Evolutionary conservation across 1,140 invertebrate genomes (phyloP), one percentile per base, ranked within the genome.

Genomic region (Nixonia krombeini): DNA sequence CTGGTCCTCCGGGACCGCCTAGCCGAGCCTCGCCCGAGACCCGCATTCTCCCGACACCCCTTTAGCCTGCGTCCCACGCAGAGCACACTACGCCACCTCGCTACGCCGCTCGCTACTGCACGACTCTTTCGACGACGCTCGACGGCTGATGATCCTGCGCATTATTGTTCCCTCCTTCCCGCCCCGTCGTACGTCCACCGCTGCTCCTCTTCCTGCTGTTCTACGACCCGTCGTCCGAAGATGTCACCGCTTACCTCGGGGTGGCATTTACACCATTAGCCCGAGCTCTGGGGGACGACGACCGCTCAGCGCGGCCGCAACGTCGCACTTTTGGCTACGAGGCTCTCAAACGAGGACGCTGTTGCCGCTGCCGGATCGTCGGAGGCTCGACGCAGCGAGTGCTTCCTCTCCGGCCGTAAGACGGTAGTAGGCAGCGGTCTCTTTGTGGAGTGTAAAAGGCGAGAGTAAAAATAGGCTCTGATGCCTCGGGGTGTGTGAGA

Each of bases 1-100:
- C 79, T 57, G 75, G 79, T 77, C 78, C 79, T 56, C 58, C 61
- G 38, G 72, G 74, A 72, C 76, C 78, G 61, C 61, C 76, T 72
- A 70, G 71, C 44, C 69, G 75, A 71, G 73, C 75, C 72, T 82
- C 71, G 73, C 72, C 76, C 76, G 72, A 74, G 47, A 31, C 66
- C 73, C 78, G 74, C 82, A 84, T 84, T 61, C 59, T 75, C 51
- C 57, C 47, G 53, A 38, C 49, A 69, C 65, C 46, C 58, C 37
- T 45, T 66, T 38, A 51, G 52, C 37, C 41, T 46, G n/a, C n/a
- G 38, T 37, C 55, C 25, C 38, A 55, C 67, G 52, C 59, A 63
- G 47, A 63, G 47, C 53, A 35, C 64, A 69, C 61, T 67, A 72
- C 63, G 41, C 70, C 55, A 67, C 66, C 62, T 53, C 62, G 55